A percentile compares a stretch with the other conserved stretches of the same genome.
Conservation (phyloP, 1,140 invertebrate species). For the Pseudomyrmex pallidus region DNA sequence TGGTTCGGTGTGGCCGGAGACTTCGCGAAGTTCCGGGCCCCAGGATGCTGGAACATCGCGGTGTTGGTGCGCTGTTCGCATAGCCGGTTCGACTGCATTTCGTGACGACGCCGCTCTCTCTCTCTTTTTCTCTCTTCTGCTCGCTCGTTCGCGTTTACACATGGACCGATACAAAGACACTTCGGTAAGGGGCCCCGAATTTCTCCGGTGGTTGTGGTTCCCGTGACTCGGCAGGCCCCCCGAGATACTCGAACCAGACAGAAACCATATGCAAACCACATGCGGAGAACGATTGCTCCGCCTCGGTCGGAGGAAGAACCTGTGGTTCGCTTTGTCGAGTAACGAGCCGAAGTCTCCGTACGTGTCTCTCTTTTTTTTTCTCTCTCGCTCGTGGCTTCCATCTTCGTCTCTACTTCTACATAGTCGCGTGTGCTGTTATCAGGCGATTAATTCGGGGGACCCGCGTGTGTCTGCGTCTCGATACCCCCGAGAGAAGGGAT, state of each 20-base stretch:
- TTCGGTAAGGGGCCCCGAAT: slow-evolving; percentile 30
- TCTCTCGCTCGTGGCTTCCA: no score
- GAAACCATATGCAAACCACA: slow-evolving; percentile 67
- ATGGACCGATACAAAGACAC: slow-evolving; percentile 10
- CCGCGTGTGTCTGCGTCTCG: not conserved
- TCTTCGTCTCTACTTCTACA: not conserved
- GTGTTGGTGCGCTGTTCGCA: slow-evolving; percentile 39
- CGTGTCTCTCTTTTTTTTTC: not conserved
- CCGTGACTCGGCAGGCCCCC: not conserved
- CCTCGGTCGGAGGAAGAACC: not conserved
- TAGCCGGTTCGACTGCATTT: slow-evolving; percentile 77
- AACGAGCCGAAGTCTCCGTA: not conserved
- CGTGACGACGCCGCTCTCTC: slow-evolving; percentile 51
- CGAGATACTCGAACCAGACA: slow-evolving; percentile 3
- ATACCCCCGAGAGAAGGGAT: not conserved
- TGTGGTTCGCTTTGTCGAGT: slow-evolving; percentile 6
- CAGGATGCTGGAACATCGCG: slow-evolving; percentile 9
- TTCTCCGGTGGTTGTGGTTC: not conserved
- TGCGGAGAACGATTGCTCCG: slow-evolving; percentile 51
- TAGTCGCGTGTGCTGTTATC: slow-evolving; percentile 29
- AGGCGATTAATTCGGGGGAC: slow-evolving; percentile 22
- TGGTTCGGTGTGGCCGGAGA: slow-evolving; percentile 1
- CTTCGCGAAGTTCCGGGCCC: slow-evolving; percentile 45
- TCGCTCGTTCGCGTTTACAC: no score
- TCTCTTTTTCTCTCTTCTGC: not conserved